phyloP scores from a whole-genome alignment of 2,888 invertebrate species.

The Athrips mouffetella region DNA sequence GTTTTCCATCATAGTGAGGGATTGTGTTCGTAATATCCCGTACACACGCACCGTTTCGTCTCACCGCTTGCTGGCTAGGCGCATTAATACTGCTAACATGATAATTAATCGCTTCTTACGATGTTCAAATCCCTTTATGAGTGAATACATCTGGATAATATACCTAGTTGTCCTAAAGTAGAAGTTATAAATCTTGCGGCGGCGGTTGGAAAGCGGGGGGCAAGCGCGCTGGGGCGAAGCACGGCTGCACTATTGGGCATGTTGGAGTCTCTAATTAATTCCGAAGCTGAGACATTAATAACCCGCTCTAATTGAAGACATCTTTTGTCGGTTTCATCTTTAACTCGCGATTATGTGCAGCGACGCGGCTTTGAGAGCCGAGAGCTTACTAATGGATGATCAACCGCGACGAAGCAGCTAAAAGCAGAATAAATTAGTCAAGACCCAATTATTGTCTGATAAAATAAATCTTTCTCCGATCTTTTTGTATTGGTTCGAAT shows the following conservation, averaged over 20 bases:
- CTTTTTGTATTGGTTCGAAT: slow-evolving; percentile 38
- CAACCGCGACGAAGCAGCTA: slow-evolving; percentile 54
- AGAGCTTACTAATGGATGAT: slow-evolving; percentile 46
- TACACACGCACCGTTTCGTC: slow-evolving; percentile 1
- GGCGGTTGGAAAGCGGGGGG: slow-evolving; percentile 1
- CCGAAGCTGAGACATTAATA: slow-evolving; percentile 48
- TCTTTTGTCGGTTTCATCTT: slow-evolving; percentile 43
- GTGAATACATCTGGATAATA: slow-evolving; percentile 29
- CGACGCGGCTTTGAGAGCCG: slow-evolving; percentile 4
- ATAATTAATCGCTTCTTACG: slow-evolving; percentile 5
- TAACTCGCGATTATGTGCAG: slow-evolving; percentile 41
- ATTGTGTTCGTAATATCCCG: slow-evolving; percentile 1
- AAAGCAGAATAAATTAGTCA: slow-evolving; percentile 55
- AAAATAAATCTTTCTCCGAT: slow-evolving; percentile 44
- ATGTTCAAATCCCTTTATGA: slow-evolving; percentile 5
- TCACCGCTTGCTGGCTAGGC: neutral
- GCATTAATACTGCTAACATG: slow-evolving; percentile 6
- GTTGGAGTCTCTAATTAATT: slow-evolving; percentile 48
- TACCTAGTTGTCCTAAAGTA: slow-evolving; percentile 33
- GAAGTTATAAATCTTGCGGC: slow-evolving; percentile 41
- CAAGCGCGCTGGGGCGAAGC: slow-evolving; percentile 17
- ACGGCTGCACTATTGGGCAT: slow-evolving; percentile 40
- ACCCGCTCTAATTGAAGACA: slow-evolving; percentile 43
- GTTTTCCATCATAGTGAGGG: neutral
- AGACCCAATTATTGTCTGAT: slow-evolving; percentile 52